Evolutionary conservation across 2,888 invertebrate species (phyloP).

Genomic region (Siphlonurus alternatus): DNA sequence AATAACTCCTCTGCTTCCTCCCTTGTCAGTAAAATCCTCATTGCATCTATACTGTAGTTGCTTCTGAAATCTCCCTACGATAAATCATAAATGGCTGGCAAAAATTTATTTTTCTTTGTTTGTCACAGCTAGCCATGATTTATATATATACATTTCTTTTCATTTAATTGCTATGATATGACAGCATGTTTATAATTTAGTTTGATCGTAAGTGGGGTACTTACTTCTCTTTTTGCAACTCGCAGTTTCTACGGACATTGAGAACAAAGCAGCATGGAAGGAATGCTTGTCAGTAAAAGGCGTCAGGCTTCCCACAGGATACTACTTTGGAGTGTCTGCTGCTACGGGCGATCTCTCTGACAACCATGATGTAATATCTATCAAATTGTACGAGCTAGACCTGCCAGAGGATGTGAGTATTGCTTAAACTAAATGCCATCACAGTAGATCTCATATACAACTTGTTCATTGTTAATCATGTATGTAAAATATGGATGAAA

Average conservation of each 20-base stretch:
- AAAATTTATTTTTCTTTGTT: too few relatives aligned
- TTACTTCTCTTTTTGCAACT: conserved; percentile 12
- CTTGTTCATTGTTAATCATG: background rate
- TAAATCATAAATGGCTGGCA: too few relatives aligned
- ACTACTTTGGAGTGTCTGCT: conserved; percentile 85
- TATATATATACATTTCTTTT: too few relatives aligned
- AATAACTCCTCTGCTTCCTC: too few relatives aligned
- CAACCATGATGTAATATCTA: conserved; percentile 84
- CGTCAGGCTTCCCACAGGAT: conserved; percentile 84
- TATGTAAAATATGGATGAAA: conserved; percentile 21
- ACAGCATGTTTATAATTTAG: too few relatives aligned
- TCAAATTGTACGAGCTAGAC: conserved; percentile 87
- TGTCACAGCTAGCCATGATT: too few relatives aligned
- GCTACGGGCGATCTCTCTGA: conserved; percentile 95
- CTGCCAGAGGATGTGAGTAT: conserved; percentile 42
- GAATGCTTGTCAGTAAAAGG: conserved; percentile 81
- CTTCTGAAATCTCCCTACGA: too few relatives aligned
- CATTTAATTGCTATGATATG: too few relatives aligned
- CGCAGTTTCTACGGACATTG: conserved; percentile 78
- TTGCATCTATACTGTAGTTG: too few relatives aligned
- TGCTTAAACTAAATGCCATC: too few relatives aligned
- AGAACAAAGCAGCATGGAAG: conserved; percentile 85
- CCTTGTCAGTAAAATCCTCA: too few relatives aligned
- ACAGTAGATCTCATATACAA: background rate
- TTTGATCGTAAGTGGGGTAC: too few relatives aligned